A percentile compares a stretch with the other conserved stretches of the same genome.
Conservation (phyloP, 1,140 invertebrate species). For the Bombus huntii region DNA sequence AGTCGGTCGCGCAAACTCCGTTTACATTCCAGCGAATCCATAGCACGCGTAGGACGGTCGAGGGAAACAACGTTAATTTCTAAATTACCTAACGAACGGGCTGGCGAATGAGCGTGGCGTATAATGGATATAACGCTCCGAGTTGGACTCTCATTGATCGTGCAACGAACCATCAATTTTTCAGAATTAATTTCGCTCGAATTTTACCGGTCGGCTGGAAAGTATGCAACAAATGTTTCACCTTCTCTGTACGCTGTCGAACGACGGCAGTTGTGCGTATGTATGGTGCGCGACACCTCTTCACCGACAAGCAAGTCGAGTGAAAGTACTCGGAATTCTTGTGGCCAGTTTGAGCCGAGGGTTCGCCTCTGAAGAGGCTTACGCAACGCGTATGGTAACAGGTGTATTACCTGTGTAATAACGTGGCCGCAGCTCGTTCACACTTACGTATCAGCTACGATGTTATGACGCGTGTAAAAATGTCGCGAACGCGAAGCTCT, state of each 20-base stretch:
- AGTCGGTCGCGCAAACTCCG: not conserved
- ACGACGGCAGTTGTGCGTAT: not conserved
- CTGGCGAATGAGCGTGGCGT: not conserved
- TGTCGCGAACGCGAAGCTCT: slow-evolving; percentile 11
- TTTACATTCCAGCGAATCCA: slow-evolving; percentile 13
- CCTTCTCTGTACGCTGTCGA: not conserved
- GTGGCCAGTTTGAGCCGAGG: slow-evolving; percentile 61
- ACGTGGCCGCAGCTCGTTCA: slow-evolving; percentile 56
- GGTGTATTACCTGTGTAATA: slow-evolving; percentile 77
- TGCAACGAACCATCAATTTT: slow-evolving; percentile 30
- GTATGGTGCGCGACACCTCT: slow-evolving; percentile 55
- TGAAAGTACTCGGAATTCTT: slow-evolving; percentile 78
- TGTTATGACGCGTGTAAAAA: slow-evolving; percentile 23
- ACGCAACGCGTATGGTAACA: slow-evolving; percentile 75
- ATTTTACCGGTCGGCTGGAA: not conserved
- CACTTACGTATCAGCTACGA: slow-evolving; percentile 33
- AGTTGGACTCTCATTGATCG: slow-evolving; percentile 22
- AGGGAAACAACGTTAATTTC: slow-evolving; percentile 24
- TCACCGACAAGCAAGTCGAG: slow-evolving; percentile 59
- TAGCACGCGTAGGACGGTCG: slow-evolving; percentile 3
- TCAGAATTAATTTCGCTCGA: slow-evolving; percentile 27
- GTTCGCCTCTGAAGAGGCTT: slow-evolving; percentile 65
- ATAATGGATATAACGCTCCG: not conserved
- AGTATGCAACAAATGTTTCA: slow-evolving; percentile 30
- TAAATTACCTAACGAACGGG: slow-evolving; percentile 13